Evolutionary conservation across 2,888 invertebrate species (phyloP).

Genomic region (Brassicogethes aeneus): DNA sequence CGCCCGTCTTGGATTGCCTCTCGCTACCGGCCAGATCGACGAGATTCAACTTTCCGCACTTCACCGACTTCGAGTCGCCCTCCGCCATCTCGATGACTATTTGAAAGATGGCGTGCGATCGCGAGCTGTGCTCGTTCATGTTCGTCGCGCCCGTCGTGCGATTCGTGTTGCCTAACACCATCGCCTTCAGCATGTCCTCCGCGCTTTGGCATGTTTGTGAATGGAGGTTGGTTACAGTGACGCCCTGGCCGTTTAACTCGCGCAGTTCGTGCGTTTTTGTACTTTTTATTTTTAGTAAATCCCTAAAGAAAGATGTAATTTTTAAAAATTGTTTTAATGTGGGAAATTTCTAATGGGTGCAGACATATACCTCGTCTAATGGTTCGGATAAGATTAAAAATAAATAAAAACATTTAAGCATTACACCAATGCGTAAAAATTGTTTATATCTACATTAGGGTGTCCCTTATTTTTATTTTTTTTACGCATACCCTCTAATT

Average conservation of each 20-base stretch:
- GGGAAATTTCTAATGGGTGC: too few relatives aligned
- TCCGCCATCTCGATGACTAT: slow-evolving; percentile 94
- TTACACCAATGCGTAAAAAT: too few relatives aligned
- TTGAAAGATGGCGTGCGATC: slow-evolving; percentile 97
- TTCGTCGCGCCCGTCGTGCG: slow-evolving; percentile 71
- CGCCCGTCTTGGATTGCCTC: slow-evolving; percentile 91
- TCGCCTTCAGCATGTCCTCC: slow-evolving; percentile 86
- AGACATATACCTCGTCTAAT: too few relatives aligned
- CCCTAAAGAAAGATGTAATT: slow-evolving; percentile 40
- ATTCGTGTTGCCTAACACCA: slow-evolving; percentile 89
- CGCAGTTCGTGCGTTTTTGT: slow-evolving; percentile 47
- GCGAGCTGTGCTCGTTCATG: slow-evolving; percentile 89
- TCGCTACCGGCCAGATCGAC: slow-evolving; percentile 98
- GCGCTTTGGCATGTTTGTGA: slow-evolving; percentile 91
- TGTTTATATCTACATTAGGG: too few relatives aligned
- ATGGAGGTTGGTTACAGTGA: slow-evolving; percentile 92
- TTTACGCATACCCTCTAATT: too few relatives aligned
- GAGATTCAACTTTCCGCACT: slow-evolving; percentile 93
- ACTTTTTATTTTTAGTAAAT: slow-evolving; percentile 55
- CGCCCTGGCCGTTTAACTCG: slow-evolving; percentile 67
- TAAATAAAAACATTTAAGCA: too few relatives aligned
- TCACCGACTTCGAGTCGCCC: slow-evolving; percentile 48
- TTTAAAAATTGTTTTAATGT: slow-evolving; percentile 3
- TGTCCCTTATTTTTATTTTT: too few relatives aligned
- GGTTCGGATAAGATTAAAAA: too few relatives aligned